These are phyloP conservation scores for Neoscelio sp. DNA, from an alignment of 2,888 invertebrate species.

Conservation along the genomic window DNA sequence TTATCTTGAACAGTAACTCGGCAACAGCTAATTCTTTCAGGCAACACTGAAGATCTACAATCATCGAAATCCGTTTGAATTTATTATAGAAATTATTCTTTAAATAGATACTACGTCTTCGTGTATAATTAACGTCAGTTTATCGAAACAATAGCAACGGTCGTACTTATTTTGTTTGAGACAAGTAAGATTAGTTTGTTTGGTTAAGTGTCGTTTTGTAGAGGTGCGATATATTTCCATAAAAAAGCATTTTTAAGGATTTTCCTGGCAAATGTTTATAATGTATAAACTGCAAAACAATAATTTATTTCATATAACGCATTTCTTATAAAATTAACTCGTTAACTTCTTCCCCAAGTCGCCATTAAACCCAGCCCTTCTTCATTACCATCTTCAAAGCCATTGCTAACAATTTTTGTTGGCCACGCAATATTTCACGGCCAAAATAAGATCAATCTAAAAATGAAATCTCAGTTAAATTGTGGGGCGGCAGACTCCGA, in stretches of 20 bases:
- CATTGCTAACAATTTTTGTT: constrained; percentile 51
- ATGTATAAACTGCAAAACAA: too few species aligned
- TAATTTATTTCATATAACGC: too few species aligned
- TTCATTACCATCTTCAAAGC: constrained; percentile 44
- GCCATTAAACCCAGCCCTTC: constrained; percentile 29
- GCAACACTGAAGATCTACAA: not conserved
- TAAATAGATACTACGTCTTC: not conserved
- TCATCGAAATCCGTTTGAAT: not conserved
- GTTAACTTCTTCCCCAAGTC: not conserved
- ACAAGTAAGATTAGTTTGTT: too few species aligned
- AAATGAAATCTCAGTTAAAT: constrained; percentile 67
- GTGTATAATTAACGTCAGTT: constrained; percentile 23
- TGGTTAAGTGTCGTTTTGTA: too few species aligned
- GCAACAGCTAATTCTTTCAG: not conserved
- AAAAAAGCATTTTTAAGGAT: too few species aligned
- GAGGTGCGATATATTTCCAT: too few species aligned
- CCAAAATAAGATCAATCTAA: constrained; percentile 64
- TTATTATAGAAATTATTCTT: constrained; percentile 8
- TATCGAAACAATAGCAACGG: constrained; percentile 4
- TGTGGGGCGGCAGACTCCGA: constrained; percentile 42
- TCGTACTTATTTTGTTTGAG: not conserved
- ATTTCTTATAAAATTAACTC: constrained; percentile 1
- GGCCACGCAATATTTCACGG: constrained; percentile 53
- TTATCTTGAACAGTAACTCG: too few species aligned
- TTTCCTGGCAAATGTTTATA: too few species aligned